Base-by-base conservation (phyloP, 2,797 vertebrate species). In the Chanos chanos region DNA sequence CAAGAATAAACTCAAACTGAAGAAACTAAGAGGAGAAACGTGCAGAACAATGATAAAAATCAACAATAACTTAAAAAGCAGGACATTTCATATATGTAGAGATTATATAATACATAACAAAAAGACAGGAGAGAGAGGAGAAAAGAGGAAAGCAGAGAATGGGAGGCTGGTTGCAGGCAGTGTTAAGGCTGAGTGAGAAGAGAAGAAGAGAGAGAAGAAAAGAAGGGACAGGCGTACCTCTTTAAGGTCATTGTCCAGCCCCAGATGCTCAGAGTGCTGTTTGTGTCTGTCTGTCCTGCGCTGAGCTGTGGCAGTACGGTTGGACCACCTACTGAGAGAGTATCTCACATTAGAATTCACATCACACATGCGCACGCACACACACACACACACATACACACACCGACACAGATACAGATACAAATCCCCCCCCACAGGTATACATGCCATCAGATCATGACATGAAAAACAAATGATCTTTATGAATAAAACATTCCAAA, bases 241-340 rank as follows among this genome's bases (percentile, higher is more conserved):
- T 85, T 90, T 91, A 64, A 93, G 68, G 30, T 97, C 94, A 0
- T 86, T 92, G 81, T 99, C 95, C 71, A 92, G 77, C 12, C 86
- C 88, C 0, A 91, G 77, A 66, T 92, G 90, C 34, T 97, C 94
- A 0, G 83, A 83, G 40, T 90, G 87, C 67, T 78, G 89, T 16
- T 77, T 87, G 61, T 89, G 86, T 69, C 89, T 89, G 4, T 98
- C 92, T 41, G 89, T 87, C 72, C 90, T 89, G 13, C 93, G 88
- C 66, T 93, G 92, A 0, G 93, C 67, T 0, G 90, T 90, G 10
- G 87, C 83, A 8, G 85, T 91, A 49, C 95, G 93, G 65, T 87
- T 91, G 12, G 92, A 91, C 94, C 95, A 93, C 75, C 96, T 95
- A 76, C 85, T 90, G 54, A 44, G 7, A 2, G 28, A 19, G 12